Evolutionary conservation across 2,888 invertebrate genomes (phyloP), one percentile per base, ranked within the genome.

Genomic region (Palloptera scutellata): DNA sequence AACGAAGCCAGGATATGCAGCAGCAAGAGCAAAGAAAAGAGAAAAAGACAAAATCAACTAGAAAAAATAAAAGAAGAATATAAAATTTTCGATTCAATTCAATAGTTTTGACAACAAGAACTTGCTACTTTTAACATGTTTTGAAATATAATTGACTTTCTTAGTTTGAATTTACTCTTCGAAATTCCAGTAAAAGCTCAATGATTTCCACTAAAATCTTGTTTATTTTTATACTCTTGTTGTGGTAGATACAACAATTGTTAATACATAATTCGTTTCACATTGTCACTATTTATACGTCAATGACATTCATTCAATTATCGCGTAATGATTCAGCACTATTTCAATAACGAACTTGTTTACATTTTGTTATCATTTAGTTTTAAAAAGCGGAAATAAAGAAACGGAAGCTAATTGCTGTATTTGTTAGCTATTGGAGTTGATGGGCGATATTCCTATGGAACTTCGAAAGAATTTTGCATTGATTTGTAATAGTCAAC

Each of bases 1-100:
- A 67, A 75, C 66, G 9, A 74, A 54, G 42, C 79, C 67, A 11
- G 77, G 74, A 30, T 72, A 75, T 77, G 88, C 89, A 79, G 86
- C 86, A 67, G 86, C 88, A 81, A 86, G n/a, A n/a, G 61, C 52
- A 20, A 61, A 4, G 30, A 2, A n/a, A 30, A 61, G 40, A 4
- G 61, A 48, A 9, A 60, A 20, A 15, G 51, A 13, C 61, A 61
- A 19, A 61, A 61, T 61, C 61, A 61, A 42, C 66, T 66, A 41
- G 15, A 54, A 42, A 42, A 8, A 59, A 19, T 51, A 5, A 60
- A 19, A 48, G 15, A 15, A 30, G 15, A 30, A 54, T 53, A 19
- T 67, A 63, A 40, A 68, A 52, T 11, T 63, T 65, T 30, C 30
- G 30, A 30, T 30, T 30, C n/a, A n/a, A n/a, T n/a, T n/a, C n/a